Conservation (phyloP, 2,797 vertebrate genomes). For the Octomys mimax region DNA sequence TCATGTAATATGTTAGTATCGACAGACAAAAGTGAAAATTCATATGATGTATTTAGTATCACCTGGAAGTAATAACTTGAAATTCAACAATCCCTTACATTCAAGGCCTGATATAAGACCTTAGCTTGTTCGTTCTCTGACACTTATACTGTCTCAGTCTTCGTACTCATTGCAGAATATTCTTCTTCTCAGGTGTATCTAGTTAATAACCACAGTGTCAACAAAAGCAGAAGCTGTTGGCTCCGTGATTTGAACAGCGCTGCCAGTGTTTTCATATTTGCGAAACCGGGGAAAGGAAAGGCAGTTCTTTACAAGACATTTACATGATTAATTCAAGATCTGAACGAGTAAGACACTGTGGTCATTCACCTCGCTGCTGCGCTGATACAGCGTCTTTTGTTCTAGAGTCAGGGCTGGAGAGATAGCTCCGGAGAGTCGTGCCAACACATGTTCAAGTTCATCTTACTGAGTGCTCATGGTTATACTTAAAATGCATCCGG, state of each 20-base stretch:
- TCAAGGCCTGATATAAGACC: background rate
- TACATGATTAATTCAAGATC: background rate
- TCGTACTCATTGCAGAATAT: conserved; percentile 51
- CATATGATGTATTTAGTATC: background rate
- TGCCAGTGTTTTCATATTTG: background rate
- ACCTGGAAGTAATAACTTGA: background rate
- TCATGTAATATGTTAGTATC: background rate
- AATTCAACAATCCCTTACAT: background rate
- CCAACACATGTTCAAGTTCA: background rate
- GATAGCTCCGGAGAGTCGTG: background rate
- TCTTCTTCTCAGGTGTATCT: background rate
- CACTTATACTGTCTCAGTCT: background rate
- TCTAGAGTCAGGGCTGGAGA: background rate
- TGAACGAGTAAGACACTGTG: background rate
- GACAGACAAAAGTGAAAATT: background rate
- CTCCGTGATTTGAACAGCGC: background rate
- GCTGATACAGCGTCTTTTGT: background rate
- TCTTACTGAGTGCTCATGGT: background rate
- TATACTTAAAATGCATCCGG: background rate
- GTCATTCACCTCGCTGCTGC: background rate
- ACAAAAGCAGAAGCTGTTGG: background rate
- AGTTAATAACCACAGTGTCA: background rate
- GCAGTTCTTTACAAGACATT: background rate
- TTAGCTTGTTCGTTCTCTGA: background rate
- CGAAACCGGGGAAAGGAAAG: background rate